Conservation (phyloP, 2,797 vertebrate genomes). For the Anolis apletophallus region DNA sequence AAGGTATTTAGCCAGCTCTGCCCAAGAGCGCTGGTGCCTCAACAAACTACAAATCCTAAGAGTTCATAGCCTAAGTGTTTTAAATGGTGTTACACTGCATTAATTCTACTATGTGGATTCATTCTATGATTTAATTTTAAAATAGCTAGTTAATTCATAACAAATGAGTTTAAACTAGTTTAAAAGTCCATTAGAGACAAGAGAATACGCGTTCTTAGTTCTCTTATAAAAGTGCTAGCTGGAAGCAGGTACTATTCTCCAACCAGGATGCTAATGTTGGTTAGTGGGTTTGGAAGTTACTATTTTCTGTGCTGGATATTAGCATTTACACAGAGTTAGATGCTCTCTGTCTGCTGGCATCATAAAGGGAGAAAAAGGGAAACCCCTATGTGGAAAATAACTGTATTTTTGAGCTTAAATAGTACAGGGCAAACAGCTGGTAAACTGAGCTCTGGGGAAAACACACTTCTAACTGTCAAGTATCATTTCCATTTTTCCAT, state of each 20-base stretch:
- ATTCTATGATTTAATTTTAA: background rate
- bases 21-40: too few species aligned
- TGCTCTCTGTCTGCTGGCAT: slow-evolving; percentile 5
- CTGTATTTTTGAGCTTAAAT: slow-evolving; percentile 12
- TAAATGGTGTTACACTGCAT: too few species aligned
- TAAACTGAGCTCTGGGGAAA: background rate
- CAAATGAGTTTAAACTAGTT: background rate
- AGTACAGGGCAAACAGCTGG: background rate
- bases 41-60: too few species aligned
- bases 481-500: background rate
- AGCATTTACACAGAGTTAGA: background rate
- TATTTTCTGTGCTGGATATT: slow-evolving; percentile 33
- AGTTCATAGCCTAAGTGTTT: too few species aligned
- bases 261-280: rapidly evolving
- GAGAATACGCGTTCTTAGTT: background rate
- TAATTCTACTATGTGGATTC: too few species aligned
- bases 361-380: too few species aligned
- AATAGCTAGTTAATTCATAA: background rate
- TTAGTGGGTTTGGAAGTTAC: slow-evolving; percentile 24
- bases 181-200: background rate
- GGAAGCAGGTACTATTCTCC: slow-evolving; percentile 40
- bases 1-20: too few species aligned
- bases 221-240: background rate
- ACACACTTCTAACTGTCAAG: background rate
- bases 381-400: background rate